Base-by-base conservation (phyloP, 2,888 invertebrate species). In the Salticus scenicus region DNA sequence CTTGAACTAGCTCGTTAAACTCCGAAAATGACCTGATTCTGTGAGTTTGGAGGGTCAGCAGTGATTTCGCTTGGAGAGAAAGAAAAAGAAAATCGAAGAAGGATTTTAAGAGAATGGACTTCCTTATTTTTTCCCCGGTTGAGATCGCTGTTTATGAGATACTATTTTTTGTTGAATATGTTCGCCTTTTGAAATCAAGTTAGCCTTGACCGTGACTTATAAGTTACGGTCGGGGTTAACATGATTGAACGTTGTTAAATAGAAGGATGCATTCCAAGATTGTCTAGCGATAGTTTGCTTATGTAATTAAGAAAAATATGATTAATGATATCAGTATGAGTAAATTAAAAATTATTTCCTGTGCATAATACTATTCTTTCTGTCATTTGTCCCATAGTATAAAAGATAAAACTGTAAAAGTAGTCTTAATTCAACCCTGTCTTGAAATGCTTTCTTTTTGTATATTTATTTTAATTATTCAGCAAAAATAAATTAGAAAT, bases 1-100 rank as follows among this genome's bases (percentile, higher is more conserved):
- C 57, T 57, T 57, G 57, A 57, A 57, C 57, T 57, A 24, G 57
- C 57, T 57, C 57, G 57, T 57, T 57, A 57, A 57, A 57, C 57
- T 57, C 17, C 4, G 57, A 57, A 37, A 57, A 57, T 57, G 57
- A 57, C 57, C 57, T 17, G 57, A 57, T 57, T 57, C 57, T 5
- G 57, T 17, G 2, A 57, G 14, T 57, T 4, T 24, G 57, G 57
- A 57, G 57, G 57, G 57, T 57, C 57, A 57, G 57, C 57, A 24
- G 4, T 47, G 47, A 7, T 57, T 57, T 24, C 20, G 20, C 5
- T 2, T 5, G 20, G 2, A 20, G 57, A 12, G 57, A 12, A 24
- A 24, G 24, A 57, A 57, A 24, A 47, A 37, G 37, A 37, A 37
- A 37, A 47, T 17, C 8, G 24, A 57, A 47, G 17, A n/a, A n/a